phyloP scores from a whole-genome alignment of 2,113 vertebrate species.

The Microcebus lehilahytsara region DNA sequence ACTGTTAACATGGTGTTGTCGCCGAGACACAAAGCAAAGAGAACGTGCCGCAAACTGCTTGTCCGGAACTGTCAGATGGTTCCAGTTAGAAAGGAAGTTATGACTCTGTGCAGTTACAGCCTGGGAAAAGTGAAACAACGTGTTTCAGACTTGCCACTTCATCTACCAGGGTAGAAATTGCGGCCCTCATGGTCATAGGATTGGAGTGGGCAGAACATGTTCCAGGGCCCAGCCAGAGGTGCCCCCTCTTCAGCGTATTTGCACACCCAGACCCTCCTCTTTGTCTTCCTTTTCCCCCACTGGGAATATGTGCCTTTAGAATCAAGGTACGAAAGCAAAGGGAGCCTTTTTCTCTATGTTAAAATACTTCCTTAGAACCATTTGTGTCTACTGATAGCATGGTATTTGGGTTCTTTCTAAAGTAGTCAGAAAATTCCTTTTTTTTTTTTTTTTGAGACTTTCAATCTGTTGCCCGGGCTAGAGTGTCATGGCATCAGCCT shows the following conservation, averaged over 20 bases:
- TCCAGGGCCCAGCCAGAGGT: neutral
- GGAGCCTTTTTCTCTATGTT: neutral
- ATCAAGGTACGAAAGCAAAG: neutral
- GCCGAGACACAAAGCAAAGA: neutral
- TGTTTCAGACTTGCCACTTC: neutral
- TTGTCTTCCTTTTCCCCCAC: neutral
- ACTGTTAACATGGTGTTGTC: neutral
- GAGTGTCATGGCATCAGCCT: too few species aligned
- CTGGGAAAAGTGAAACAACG: neutral
- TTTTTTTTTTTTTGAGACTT: neutral
- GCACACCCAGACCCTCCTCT: too few species aligned
- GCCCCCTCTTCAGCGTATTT: neutral
- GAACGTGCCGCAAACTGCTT: neutral
- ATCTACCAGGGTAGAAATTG: neutral
- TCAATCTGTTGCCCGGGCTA: too few species aligned
- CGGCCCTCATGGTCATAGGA: accelerated
- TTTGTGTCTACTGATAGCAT: neutral
- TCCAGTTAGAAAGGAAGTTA: neutral
- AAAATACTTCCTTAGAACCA: neutral
- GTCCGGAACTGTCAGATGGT: neutral
- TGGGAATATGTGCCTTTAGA: neutral
- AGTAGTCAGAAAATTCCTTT: neutral
- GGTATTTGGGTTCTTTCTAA: neutral
- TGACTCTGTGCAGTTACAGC: neutral
- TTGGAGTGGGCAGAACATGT: neutral